Evolutionary conservation across 2,888 invertebrate genomes (phyloP).

Genomic region (Agapetus fuscipes): DNA sequence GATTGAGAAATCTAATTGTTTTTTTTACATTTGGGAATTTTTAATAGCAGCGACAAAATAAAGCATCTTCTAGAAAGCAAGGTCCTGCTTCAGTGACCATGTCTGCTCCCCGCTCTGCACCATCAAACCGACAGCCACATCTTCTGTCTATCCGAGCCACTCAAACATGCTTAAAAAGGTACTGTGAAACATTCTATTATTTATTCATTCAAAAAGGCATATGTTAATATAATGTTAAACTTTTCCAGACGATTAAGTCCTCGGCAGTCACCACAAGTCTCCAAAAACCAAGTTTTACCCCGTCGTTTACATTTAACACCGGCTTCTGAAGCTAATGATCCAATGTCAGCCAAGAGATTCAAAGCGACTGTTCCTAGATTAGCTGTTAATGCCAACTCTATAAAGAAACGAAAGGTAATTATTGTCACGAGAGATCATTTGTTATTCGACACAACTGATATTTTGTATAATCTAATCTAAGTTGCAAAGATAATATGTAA

Average conservation of each 20-base stretch:
- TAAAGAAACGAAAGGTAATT: slow-evolving; percentile 14
- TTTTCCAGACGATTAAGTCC: slow-evolving; percentile 17
- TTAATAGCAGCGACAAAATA: slow-evolving; percentile 42
- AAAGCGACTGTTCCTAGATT: slow-evolving; percentile 10
- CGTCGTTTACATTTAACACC: slow-evolving; percentile 15
- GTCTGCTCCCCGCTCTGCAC: slow-evolving; percentile 27
- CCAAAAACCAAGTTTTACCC: slow-evolving; percentile 9
- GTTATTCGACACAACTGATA: too few species aligned
- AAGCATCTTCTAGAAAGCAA: slow-evolving; percentile 45
- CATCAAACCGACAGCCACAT: slow-evolving; percentile 25
- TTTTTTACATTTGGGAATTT: not conserved
- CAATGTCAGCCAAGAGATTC: slow-evolving; percentile 7
- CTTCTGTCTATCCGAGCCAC: too few species aligned
- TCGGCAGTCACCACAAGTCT: slow-evolving; percentile 10
- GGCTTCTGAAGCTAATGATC: not conserved
- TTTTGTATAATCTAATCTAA: too few species aligned
- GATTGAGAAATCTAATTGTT: not conserved
- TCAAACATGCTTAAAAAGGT: not conserved
- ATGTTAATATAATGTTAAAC: not conserved
- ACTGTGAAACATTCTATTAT: not conserved
- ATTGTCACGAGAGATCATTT: too few species aligned
- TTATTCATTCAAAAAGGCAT: not conserved
- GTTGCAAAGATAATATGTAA: too few species aligned
- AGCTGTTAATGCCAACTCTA: slow-evolving; percentile 15
- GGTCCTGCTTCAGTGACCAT: slow-evolving; percentile 26